Evolutionary conservation across 2,888 invertebrate species (phyloP).

Genomic region (Nemoura dubitans): DNA sequence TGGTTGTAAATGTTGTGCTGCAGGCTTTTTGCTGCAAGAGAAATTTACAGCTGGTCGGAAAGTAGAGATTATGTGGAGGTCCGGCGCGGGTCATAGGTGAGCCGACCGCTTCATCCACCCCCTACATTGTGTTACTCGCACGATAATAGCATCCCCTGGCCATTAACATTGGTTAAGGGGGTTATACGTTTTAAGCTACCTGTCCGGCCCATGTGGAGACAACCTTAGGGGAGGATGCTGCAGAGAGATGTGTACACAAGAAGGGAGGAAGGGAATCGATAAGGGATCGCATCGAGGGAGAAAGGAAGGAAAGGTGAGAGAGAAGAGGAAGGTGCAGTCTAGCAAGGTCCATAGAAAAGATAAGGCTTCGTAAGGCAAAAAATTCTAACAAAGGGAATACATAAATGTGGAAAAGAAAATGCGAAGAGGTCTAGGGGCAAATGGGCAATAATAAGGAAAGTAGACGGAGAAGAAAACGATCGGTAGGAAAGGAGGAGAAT

Average conservation of each 20-base stretch:
- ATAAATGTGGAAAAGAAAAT: neutral
- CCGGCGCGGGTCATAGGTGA: neutral
- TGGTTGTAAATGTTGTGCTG: neutral
- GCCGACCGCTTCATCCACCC: neutral
- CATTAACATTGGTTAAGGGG: conserved; percentile 4
- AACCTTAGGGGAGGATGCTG: neutral
- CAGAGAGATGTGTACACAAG: neutral
- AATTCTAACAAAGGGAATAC: neutral
- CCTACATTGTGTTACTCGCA: neutral
- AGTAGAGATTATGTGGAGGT: conserved; percentile 7
- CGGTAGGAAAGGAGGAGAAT: neutral
- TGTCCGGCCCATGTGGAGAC: neutral
- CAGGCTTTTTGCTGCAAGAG: neutral
- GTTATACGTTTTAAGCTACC: conserved; percentile 7
- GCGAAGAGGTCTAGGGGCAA: neutral
- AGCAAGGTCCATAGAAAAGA: neutral
- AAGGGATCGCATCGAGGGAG: neutral
- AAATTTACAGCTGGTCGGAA: neutral
- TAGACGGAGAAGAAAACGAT: neutral
- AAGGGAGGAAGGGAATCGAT: conserved; percentile 7
- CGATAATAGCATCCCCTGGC: neutral
- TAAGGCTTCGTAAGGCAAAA: neutral
- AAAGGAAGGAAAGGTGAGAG: neutral
- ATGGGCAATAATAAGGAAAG: neutral
- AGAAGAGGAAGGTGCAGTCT: neutral